These are phyloP conservation scores for Acanthosoma haemorrhoidale DNA, from an alignment of 2,888 invertebrate genomes.

Conservation along the genomic window DNA sequence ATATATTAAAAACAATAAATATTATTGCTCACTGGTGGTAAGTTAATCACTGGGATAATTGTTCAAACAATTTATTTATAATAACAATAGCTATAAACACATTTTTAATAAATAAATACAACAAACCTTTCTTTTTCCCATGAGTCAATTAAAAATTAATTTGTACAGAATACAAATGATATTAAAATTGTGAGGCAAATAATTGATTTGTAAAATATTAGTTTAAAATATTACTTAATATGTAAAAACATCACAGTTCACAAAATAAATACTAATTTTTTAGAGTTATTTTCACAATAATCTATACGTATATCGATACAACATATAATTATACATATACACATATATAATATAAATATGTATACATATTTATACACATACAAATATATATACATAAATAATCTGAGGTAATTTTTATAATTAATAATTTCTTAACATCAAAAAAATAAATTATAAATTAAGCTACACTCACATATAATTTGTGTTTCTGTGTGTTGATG, in stretches of 20 bases:
- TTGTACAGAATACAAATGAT: constrained; percentile 3
- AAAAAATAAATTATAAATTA: too few relatives aligned
- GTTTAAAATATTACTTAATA: constrained; percentile 17
- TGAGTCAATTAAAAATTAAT: constrained; percentile 13
- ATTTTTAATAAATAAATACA: constrained; percentile 15
- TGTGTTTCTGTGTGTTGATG: too few relatives aligned
- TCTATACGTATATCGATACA: constrained; percentile 28
- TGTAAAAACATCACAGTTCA: constrained; percentile 27
- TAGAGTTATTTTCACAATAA: constrained; percentile 18
- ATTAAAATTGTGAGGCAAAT: background rate
- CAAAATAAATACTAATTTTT: constrained; percentile 20
- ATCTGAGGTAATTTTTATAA: background rate
- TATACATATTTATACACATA: background rate
- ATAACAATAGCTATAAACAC: constrained; percentile 21
- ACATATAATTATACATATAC: constrained; percentile 11
- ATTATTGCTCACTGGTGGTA: constrained; percentile 29
- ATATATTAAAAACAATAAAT: constrained; percentile 27
- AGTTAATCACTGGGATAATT: constrained; percentile 25
- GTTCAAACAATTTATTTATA: constrained; percentile 18
- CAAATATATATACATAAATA: background rate
- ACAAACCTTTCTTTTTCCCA: background rate
- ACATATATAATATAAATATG: too few relatives aligned
- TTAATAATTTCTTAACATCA: background rate
- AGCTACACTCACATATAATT: too few relatives aligned
- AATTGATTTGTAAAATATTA: background rate